Conservation (phyloP, 2,113 vertebrate species). For the Gasterosteus aculeatus region DNA sequence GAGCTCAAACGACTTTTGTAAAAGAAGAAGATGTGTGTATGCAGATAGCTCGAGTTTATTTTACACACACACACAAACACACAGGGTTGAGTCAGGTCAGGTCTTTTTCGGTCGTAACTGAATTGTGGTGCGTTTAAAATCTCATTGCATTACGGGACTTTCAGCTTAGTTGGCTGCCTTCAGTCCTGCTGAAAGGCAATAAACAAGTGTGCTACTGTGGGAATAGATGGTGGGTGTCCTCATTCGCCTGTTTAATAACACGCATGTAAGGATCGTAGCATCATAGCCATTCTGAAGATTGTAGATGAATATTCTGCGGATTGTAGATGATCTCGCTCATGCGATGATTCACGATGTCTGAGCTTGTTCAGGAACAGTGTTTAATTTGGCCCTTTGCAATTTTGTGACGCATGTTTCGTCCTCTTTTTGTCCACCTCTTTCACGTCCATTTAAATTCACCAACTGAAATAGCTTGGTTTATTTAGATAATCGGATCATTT, state of each 20-base stretch:
- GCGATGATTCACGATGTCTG: conserved; percentile 38
- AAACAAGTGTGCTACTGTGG: not conserved
- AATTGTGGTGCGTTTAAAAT: conserved; percentile 22
- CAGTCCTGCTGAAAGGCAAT: not conserved
- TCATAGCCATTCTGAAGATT: conserved; percentile 6
- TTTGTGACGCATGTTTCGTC: conserved; percentile 24
- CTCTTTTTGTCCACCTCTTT: conserved; percentile 15
- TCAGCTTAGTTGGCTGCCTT: not conserved
- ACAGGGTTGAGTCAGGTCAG: not conserved
- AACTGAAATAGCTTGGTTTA: conserved; percentile 43
- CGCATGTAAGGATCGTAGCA: not conserved
- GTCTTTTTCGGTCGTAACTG: not conserved
- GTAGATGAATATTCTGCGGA: conserved; percentile 22
- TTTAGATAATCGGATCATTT: conserved; percentile 70
- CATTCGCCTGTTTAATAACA: not conserved
- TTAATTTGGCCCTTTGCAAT: conserved; percentile 44
- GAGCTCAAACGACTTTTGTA: not conserved
- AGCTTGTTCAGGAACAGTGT: conserved; percentile 42
- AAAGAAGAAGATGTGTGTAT: not conserved
- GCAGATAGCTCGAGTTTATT: not conserved
- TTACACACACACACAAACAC: no score
- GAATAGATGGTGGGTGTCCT: not conserved
- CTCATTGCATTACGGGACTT: conserved; percentile 10
- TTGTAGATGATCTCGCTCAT: conserved; percentile 2
- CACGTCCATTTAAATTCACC: conserved; percentile 19